A percentile compares a stretch with the other conserved stretches of the same genome.
Conservation (phyloP, 2,888 invertebrate species). For the Dyspetes luteomarginatus region DNA sequence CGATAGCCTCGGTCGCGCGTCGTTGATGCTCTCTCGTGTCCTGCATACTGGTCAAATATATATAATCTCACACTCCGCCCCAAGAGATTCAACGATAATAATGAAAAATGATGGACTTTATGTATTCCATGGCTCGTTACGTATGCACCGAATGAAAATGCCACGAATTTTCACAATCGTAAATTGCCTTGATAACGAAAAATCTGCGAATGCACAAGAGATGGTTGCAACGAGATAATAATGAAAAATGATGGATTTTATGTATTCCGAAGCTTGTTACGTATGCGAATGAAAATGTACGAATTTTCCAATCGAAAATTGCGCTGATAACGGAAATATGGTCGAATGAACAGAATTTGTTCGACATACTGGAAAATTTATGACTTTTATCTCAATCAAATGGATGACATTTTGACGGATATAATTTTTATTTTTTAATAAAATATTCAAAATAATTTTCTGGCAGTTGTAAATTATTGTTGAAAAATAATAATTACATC, state of each 20-base stretch:
- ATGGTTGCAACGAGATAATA: neutral
- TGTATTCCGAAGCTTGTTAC: slow-evolving; percentile 26
- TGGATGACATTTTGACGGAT: neutral
- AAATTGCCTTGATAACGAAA: slow-evolving; percentile 30
- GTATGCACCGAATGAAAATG: neutral
- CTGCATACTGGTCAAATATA: neutral
- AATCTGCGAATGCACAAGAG: neutral
- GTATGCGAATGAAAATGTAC: slow-evolving; percentile 24
- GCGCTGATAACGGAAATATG: neutral
- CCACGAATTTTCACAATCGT: neutral
- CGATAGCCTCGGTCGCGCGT: neutral
- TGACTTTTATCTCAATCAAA: neutral
- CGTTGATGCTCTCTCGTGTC: neutral
- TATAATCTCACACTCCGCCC: neutral
- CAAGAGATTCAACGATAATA: neutral
- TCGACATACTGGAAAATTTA: neutral
- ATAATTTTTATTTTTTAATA: neutral
- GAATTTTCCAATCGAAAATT: slow-evolving; percentile 19
- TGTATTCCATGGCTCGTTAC: slow-evolving; percentile 29
- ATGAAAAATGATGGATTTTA: slow-evolving; percentile 31
- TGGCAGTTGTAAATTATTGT: too few relatives aligned
- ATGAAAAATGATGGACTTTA: slow-evolving; percentile 44
- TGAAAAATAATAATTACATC: neutral
- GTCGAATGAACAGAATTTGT: slow-evolving; percentile 1
- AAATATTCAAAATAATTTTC: too few relatives aligned